Base-by-base conservation (phyloP, 2,797 vertebrate species). In the Hoplostethus atlanticus region DNA sequence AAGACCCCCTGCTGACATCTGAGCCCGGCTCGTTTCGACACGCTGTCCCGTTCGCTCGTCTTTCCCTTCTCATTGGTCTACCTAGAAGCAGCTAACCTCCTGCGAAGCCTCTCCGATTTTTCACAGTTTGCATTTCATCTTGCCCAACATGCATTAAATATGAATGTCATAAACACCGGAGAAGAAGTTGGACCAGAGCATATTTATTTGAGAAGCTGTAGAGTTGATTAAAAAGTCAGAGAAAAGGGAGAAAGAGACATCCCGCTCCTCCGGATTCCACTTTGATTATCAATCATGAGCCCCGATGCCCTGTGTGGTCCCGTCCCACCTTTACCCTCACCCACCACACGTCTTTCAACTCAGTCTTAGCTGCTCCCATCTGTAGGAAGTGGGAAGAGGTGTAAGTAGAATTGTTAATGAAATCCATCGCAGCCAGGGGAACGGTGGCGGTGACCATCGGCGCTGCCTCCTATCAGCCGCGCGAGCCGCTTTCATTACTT, bases 201-300 rank as follows among this genome's bases (percentile, higher is more conserved):
- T 42, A 21, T 7, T 31, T 64, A 50, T 64, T 62, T 36, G 25
- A 52, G 64, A 36, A 21, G 51, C 12, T 57, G 30, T 8, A 7
- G 52, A 21, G 8, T 42, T 60, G 12, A 62, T 62, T 38, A 53
- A 31, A 64, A 10, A 58, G 55, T 70, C 34, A 47, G 30, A 71
- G 31, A 67, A 36, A 66, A 51, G 31, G 15, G 30, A 40, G 38
- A 16, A 6, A 21, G 63, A 40, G 6, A 12, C 25, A 47, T 50
- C 36, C 70, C 64, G 59, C 69, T 58, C 28, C 28, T 28, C 28
- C 62, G 28, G 3, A 64, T 73, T 71, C 68, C 58, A 78, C 76
- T 81, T 58, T 79, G 81, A 87, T 87, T 78, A 77, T 76, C 80
- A 80, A 71, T 86, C 70, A 77, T 64, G 71, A 75, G 69, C 48